Evolutionary conservation across 1,140 invertebrate species (phyloP).

Genomic region (Aporrectodea caliginosa): DNA sequence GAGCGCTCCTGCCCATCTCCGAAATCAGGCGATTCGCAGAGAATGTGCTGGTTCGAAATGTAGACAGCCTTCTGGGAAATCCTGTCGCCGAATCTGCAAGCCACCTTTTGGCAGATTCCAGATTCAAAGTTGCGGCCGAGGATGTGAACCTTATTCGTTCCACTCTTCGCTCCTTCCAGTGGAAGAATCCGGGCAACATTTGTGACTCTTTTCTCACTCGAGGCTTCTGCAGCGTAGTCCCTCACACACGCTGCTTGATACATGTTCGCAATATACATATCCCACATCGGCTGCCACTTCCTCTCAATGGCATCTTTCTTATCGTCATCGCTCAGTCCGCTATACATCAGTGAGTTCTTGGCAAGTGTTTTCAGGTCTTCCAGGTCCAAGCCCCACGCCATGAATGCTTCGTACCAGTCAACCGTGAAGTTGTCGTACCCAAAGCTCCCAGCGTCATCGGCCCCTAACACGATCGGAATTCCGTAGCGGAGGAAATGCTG

Average conservation of each 20-base stretch:
- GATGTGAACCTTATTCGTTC: constrained; percentile 25
- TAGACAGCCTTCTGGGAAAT: constrained; percentile 18
- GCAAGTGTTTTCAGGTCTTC: constrained; percentile 39
- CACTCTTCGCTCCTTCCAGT: background rate
- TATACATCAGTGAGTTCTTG: constrained; percentile 38
- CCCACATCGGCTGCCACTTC: constrained; percentile 38
- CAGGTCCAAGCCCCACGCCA: constrained; percentile 40
- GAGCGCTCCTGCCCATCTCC: background rate
- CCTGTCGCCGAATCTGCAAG: constrained; percentile 33
- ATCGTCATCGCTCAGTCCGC: constrained; percentile 34
- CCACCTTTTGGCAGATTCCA: constrained; percentile 33
- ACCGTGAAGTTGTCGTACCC: constrained; percentile 42
- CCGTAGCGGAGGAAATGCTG: constrained; percentile 38
- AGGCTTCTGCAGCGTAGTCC: background rate
- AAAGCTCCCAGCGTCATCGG: constrained; percentile 41
- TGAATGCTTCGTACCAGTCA: constrained; percentile 42
- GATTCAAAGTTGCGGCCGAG: constrained; percentile 36
- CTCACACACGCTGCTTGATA: constrained; percentile 34
- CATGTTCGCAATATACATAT: constrained; percentile 34
- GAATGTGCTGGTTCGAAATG: constrained; percentile 31
- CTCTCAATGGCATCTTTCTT: constrained; percentile 33
- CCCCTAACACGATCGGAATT: constrained; percentile 40
- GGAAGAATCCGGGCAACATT: constrained; percentile 31
- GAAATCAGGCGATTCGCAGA: background rate
- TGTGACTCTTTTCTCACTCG: background rate